Base-by-base conservation (phyloP, 1,140 invertebrate species). In the Formica selysi region DNA sequence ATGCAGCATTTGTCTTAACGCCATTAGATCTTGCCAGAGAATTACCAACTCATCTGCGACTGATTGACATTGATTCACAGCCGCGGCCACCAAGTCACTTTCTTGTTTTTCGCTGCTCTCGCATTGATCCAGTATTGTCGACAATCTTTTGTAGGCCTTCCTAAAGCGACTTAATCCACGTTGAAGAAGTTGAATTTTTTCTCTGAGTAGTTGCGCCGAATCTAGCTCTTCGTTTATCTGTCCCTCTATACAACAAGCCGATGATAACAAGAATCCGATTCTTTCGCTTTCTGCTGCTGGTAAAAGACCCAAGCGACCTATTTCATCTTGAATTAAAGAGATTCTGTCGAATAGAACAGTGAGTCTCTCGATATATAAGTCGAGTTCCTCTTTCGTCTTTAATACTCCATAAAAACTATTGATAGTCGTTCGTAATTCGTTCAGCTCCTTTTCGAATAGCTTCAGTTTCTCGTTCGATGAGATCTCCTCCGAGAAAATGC, bases 361-460 rank as follows among this genome's bases (percentile, higher is more conserved):
- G 16, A 98, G 93, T 71, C 97, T 95, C 93, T 98, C 97, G 29
- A 98, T 96, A 89, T 98, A 98, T 1, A 98, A 93, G 86, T 97
- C 96, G 4, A 98, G 94, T 92, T 98, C 97, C 86, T 98, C 97
- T 87, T 98, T 97, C 29, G 96, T 98, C 91, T 97, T 98, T 19
- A 98, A 96, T 0, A 98, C 96, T 0, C 97, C 97, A 91, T 97
- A 96, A 68, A 98, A 96, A 85, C 96, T 96, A 54, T 97, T 96
- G 44, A 98, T 94, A 22, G 96, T 96, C 6, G 95, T 91, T 76
- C 96, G 96, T 4, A 98, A 93, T 90, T 98, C 97, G 91, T 96
- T 95, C 26, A 98, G 89, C 93, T 98, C 97, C 86, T 96, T 96
- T 91, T 98, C 97, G 0, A 98, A 95, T 26, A 97, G 94, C 44